Evolutionary conservation across 2,113 vertebrate genomes (phyloP), one percentile per base, ranked within the genome.

Genomic region (Nycticryphes semicollaris): DNA sequence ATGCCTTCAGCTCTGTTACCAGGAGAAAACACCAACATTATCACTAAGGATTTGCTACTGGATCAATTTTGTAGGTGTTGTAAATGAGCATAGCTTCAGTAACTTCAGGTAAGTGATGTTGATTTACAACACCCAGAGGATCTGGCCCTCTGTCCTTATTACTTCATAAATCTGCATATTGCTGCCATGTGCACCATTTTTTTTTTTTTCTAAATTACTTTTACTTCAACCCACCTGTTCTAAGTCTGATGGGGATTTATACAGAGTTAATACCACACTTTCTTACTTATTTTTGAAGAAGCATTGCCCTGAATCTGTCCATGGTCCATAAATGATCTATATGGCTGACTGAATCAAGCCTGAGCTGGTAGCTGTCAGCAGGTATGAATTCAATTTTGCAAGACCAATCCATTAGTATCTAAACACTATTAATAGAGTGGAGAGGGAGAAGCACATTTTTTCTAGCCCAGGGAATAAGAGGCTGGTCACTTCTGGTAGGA

Each of bases 111-210:
- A 93, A 95, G 83, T 59, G 57, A 94, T 59, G 88, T 80, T 84
- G 83, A 96, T 89, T 92, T 97, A 93, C 48, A 89, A 6, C 0
- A 7, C 92, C 73, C 76, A 78, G 56, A 94, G 73, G 76, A 96
- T 89, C 68, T 93, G 64, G 79, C 56, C 92, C 91, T 87, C 68
- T 92, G 35, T 92, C 76, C 66, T 89, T 86, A 81, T 84, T 94
- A 93, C 84, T 96, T 90, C 68, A 93, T 96, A 93, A 92, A 96
- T 81, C 85, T 96, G 74, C 95, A 97, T 94, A 97, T 35, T 92
- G 76, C 80, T 83, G 66, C 69, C 95, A 69, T 48, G 63, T 89
- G 60, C 83, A 95, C 41, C 53, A 31, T 41, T 95, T 50, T 92
- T 96, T 95, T 50, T 92, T 96, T 92, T 89, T 90, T 35, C 73